Percentiles rank a stretch among this genome's conserved stretches.
These are phyloP conservation scores for Phaonia tiefii DNA, from an alignment of 2,888 invertebrate genomes.

Conservation along the genomic window DNA sequence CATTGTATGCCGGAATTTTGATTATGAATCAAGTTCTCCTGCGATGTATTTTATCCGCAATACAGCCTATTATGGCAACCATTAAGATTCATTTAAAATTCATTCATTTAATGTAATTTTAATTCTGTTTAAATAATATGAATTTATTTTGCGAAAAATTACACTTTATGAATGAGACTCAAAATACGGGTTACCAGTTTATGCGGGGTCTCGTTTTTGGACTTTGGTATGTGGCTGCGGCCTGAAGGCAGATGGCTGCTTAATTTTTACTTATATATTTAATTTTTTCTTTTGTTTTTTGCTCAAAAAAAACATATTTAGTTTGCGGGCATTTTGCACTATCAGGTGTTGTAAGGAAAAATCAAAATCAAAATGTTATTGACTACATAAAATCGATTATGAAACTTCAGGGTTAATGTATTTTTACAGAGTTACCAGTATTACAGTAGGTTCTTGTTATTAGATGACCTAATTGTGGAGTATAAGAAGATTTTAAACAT, in stretches of 20 bases:
- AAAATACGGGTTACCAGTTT: constrained; percentile 1
- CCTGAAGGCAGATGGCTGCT: constrained; percentile 9
- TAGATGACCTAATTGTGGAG: too few species aligned
- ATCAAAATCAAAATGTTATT: neutral
- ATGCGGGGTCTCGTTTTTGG: neutral
- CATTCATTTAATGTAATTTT: constrained; percentile 6
- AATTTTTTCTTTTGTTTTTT: too few species aligned
- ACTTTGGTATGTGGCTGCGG: neutral
- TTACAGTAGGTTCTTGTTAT: too few species aligned
- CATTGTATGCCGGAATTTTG: constrained; percentile 6
- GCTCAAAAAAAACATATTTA: neutral
- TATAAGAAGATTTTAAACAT: too few species aligned
- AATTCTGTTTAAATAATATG: constrained; percentile 12
- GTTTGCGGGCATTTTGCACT: neutral
- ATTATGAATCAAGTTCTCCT: neutral
- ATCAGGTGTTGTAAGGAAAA: neutral
- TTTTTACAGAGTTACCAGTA: too few species aligned
- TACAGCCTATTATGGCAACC: too few species aligned
- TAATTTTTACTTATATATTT: neutral
- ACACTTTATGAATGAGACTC: neutral
- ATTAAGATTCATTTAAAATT: constrained; percentile 6
- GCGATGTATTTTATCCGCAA: constrained; percentile 18
- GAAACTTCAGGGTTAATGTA: too few species aligned
- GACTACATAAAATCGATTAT: too few species aligned
- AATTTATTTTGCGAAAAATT: neutral